Percentiles rank a stretch among this genome's conserved stretches.
These are phyloP conservation scores for Amblyraja radiata DNA, from an alignment of 2,797 vertebrate species.

Conservation along the genomic window DNA sequence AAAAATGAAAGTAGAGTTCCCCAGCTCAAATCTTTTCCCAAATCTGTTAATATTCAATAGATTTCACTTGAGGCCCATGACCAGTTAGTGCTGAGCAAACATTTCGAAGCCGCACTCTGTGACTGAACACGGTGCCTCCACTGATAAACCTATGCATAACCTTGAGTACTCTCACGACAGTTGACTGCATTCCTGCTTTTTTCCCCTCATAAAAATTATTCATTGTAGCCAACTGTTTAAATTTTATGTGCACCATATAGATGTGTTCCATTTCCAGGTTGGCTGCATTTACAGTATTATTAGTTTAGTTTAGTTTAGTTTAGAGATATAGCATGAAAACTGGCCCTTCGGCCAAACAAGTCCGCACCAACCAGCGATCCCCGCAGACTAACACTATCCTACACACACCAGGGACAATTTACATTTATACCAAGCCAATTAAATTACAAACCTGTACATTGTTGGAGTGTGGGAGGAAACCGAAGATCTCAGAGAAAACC, in stretches of 20 bases:
- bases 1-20: constrained; percentile 39
- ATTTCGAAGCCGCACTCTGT: constrained; percentile 83
- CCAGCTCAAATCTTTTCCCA: constrained; percentile 58
- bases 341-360: too few relatives aligned
- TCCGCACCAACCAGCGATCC: too few relatives aligned
- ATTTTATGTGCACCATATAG: constrained; percentile 8
- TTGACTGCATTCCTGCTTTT: constrained; percentile 53
- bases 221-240: neutral
- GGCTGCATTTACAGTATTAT: neutral
- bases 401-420: too few relatives aligned
- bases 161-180: constrained; percentile 63
- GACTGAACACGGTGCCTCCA: constrained; percentile 66
- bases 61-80: constrained; percentile 73
- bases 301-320: too few relatives aligned
- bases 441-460: too few relatives aligned
- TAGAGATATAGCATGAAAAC: too few relatives aligned
- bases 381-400: too few relatives aligned
- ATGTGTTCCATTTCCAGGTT: neutral
- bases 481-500: too few relatives aligned
- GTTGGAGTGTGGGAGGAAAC: too few relatives aligned
- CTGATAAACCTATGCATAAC: constrained; percentile 76
- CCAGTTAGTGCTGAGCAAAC: constrained; percentile 94
- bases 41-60: constrained; percentile 96
- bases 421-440: too few relatives aligned
- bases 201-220: constrained; percentile 38